Evolutionary conservation across 1,140 invertebrate species (phyloP), one percentile per base, ranked within the genome.

Genomic region (Drosophila tsacasi): DNA sequence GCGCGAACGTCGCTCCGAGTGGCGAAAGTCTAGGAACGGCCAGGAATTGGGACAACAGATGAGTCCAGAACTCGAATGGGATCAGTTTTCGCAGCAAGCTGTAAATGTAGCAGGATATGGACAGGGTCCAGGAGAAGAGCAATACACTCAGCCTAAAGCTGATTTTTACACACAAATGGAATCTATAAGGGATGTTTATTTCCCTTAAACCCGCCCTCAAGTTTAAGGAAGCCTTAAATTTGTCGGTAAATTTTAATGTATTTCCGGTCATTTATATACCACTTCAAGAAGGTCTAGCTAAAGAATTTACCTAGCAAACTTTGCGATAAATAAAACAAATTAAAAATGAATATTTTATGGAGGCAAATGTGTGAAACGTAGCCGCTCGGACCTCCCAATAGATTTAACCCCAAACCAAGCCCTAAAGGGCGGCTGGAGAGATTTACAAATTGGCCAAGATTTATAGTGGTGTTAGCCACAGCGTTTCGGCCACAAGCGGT

Each of bases 391-490:
- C 61, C 35, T 57, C 64, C 57, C 55, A 21, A 60, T 21, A 19
- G 47, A 60, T 52, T 59, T 60, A 30, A 39, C 9, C 23, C 25
- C 50, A 50, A 32, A 2, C 21, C 23, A 23, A 4, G 21, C 54
- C 32, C 7, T 30, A 72, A 50, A 64, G 54, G 27, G 61, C 52
- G 39, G 47, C 47, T 46, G 15, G 47, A 73, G 37, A 83, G 72
- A 89, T 80, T 80, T 83, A 66, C 81, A 83, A 86, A 86, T 87
- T 82, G 66, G 59, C 67, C 42, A 89, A 89, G 85, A 86, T 86
- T 86, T 86, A 86, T 86, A 65, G 76, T 42, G 69, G 76, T 42
- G 69, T 67, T 67, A 35, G 80, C 69, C 60, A 55, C 67, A 67
- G 71, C 58, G 57, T 60, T 66, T 46, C 39, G 40, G 13, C 39